Percentiles rank a stretch among this genome's conserved stretches.
phyloP scores from a whole-genome alignment of 2,888 invertebrate genomes.

The Aphelenchoides bicaudatus region DNA sequence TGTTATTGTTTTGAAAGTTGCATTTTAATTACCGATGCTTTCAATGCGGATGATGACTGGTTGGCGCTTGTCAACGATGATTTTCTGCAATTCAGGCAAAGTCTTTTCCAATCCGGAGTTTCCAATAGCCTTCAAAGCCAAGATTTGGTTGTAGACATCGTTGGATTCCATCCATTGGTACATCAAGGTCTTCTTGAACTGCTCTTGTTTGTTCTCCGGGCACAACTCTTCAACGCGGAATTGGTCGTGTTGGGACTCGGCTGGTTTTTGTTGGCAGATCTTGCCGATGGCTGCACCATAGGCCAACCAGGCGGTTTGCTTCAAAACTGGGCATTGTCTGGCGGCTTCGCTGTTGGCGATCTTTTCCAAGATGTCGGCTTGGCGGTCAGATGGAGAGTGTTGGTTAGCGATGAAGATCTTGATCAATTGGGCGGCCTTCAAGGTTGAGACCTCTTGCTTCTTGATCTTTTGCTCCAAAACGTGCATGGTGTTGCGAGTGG shows the following conservation, averaged over 20 bases:
- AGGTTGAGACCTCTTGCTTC: constrained; percentile 19
- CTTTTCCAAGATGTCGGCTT: constrained; percentile 38
- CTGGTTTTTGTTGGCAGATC: constrained; percentile 37
- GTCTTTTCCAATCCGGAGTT: constrained; percentile 54
- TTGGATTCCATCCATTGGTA: constrained; percentile 19
- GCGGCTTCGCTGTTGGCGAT: constrained; percentile 39
- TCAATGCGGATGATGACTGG: constrained; percentile 36
- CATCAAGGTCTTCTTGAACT: constrained; percentile 29
- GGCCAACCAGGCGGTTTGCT: constrained; percentile 44
- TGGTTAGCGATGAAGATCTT: constrained; percentile 15
- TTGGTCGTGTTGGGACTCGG: background rate
- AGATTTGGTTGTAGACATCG: constrained; percentile 27
- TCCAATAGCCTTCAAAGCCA: constrained; percentile 53
- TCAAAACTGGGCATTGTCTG: constrained; percentile 35
- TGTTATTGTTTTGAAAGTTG: too few relatives aligned
- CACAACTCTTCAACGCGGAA: constrained; percentile 18
- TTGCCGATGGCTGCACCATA: constrained; percentile 37
- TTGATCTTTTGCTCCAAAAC: constrained; percentile 41
- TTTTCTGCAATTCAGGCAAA: constrained; percentile 48
- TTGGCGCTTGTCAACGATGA: constrained; percentile 43
- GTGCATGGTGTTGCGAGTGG: constrained; percentile 34
- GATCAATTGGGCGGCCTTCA: constrained; percentile 12
- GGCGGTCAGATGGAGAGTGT: constrained; percentile 9
- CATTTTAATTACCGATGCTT: too few relatives aligned
- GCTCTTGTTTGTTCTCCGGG: constrained; percentile 14